phyloP scores from a whole-genome alignment of 2,113 vertebrate genomes.

The Sapajus apella region DNA sequence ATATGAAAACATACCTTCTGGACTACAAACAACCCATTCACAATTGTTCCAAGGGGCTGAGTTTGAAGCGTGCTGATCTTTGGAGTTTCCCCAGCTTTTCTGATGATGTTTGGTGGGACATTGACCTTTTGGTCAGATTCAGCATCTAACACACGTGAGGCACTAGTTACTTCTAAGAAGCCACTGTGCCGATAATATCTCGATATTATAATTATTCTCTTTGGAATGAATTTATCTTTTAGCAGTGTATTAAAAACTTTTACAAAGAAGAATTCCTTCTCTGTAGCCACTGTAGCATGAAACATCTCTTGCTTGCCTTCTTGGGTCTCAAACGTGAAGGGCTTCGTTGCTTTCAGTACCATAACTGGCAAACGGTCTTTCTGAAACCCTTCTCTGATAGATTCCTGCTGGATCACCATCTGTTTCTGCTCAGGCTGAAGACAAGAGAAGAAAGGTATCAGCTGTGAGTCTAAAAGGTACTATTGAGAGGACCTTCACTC shows the following conservation, averaged over 20 bases:
- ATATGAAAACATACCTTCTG: background rate
- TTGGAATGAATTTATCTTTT: slow-evolving; percentile 1
- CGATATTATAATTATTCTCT: slow-evolving; percentile 19
- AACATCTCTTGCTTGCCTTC: background rate
- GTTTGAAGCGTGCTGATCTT: slow-evolving; percentile 3
- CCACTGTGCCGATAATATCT: background rate
- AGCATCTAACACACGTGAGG: background rate
- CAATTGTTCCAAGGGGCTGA: background rate
- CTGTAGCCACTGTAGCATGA: background rate
- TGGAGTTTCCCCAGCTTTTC: background rate
- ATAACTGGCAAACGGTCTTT: background rate
- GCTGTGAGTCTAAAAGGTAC: background rate
- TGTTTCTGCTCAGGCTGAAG: background rate
- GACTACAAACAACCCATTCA: background rate
- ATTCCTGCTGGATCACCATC: background rate
- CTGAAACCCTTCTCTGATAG: background rate
- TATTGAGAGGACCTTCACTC: background rate
- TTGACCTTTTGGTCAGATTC: background rate
- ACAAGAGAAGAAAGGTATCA: background rate
- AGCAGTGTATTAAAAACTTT: slow-evolving; percentile 1
- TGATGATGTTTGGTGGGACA: background rate
- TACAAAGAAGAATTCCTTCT: background rate
- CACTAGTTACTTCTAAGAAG: background rate
- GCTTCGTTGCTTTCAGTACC: background rate
- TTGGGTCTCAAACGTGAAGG: background rate